Evolutionary conservation across 2,888 invertebrate genomes (phyloP).

Genomic region (Clivina fossor): DNA sequence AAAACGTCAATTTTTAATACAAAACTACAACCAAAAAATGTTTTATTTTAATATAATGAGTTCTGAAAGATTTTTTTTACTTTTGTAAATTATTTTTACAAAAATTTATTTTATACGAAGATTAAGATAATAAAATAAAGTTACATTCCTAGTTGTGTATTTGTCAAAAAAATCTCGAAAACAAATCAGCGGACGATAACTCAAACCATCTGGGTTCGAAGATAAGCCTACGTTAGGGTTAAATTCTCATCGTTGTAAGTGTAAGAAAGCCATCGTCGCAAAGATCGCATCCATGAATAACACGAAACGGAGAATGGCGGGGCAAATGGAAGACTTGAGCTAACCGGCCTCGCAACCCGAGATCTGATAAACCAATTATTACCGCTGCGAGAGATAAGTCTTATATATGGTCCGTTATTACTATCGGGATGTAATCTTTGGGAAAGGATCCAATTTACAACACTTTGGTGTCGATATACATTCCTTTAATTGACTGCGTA

Average conservation of each 20-base stretch:
- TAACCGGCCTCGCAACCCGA: constrained; percentile 34
- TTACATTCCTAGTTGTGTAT: too few relatives aligned
- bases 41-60: too few relatives aligned
- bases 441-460: constrained; percentile 47
- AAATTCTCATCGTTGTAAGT: background rate
- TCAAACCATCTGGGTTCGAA: background rate
- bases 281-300: constrained; percentile 23
- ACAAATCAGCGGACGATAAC: background rate
- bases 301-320: too few relatives aligned
- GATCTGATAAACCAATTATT: constrained; percentile 42
- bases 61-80: too few relatives aligned
- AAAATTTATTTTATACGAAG: too few relatives aligned
- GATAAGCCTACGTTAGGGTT: background rate
- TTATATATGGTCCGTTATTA: constrained; percentile 43
- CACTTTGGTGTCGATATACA: constrained; percentile 45
- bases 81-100: too few relatives aligned
- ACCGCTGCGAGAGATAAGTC: constrained; percentile 40
- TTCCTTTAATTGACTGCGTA: constrained; percentile 47
- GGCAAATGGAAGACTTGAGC: constrained; percentile 5
- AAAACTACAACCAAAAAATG: too few relatives aligned
- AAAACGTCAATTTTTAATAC: too few relatives aligned
- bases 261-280: background rate
- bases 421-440: constrained; percentile 47
- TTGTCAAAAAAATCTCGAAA: too few relatives aligned
- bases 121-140: too few relatives aligned